phyloP scores from a whole-genome alignment of 2,797 vertebrate species.

The Sebastes kiyomatsui region DNA sequence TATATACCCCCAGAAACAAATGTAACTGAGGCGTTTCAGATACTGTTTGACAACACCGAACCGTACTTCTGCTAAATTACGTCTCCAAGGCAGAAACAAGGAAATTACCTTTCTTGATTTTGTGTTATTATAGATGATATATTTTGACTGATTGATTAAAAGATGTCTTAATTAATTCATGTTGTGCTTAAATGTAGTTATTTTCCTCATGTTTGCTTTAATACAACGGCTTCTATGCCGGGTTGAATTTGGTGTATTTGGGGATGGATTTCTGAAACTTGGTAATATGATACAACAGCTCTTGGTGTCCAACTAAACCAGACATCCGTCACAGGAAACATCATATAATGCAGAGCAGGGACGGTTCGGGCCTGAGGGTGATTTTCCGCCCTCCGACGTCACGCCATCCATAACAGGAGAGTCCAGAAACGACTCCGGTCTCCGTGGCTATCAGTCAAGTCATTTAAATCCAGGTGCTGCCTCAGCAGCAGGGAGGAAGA shows the following conservation, averaged over 20 bases:
- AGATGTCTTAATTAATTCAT: neutral
- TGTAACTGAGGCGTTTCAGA: neutral
- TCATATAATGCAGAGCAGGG: neutral
- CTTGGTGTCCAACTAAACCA: neutral
- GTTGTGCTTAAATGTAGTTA: neutral
- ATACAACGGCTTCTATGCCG: neutral
- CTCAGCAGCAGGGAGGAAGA: slow-evolving; percentile 58
- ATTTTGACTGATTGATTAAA: neutral
- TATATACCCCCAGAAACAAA: neutral
- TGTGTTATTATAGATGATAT: neutral
- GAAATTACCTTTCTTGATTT: neutral
- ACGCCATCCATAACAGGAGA: neutral
- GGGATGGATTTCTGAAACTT: neutral
- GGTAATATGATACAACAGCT: neutral
- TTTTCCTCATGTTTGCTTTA: neutral
- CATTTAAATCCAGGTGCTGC: slow-evolving; percentile 69
- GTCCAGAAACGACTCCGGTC: slow-evolving; percentile 29
- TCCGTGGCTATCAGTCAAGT: slow-evolving; percentile 33
- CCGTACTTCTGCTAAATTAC: neutral
- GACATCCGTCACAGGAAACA: slow-evolving; percentile 2
- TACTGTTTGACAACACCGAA: neutral
- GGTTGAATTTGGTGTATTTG: neutral
- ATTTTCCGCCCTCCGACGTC: slow-evolving; percentile 9
- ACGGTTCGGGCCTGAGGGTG: neutral
- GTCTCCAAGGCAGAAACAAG: neutral